Evolutionary conservation across 2,888 invertebrate species (phyloP), one percentile per base, ranked within the genome.

Genomic region (Cantharis lateralis): DNA sequence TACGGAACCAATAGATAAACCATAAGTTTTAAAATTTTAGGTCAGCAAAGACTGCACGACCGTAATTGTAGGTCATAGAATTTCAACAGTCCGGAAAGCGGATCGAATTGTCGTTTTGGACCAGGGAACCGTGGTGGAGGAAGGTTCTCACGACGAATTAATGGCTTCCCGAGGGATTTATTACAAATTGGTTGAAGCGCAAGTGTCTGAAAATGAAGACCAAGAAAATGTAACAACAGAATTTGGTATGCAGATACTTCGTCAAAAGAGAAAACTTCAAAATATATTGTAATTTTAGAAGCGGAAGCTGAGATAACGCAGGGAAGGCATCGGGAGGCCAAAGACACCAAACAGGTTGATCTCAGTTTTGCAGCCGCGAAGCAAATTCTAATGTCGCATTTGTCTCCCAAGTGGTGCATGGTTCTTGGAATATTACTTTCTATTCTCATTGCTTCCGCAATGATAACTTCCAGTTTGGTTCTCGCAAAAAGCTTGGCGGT

Each of bases 11-110:
- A 83, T 80, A 66, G 26, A 20, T 28, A 32, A 10, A n/a, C 5
- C 13, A 24, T 28, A 28, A 68, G 1, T 62, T 68, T 10, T 74
- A 28, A 13, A 32, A 63, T 81, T 84, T 83, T n/a, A 93, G 93
- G 93, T 93, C 3, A 92, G 93, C 83, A 89, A 92, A 88, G 94
- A 94, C 69, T 90, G 95, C 71, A 95, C 95, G 0, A 95, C 95
- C 0, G 90, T 95, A 11, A 93, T 95, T 18, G 93, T 95, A 11
- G 95, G 95, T 0, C 95, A 95, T 86, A 90, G 95, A 73, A 88
- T 95, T 24, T 91, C 94, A 0, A 95, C 95, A 0, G 94, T 95
- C 73, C 89, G 93, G 75, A 91, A 92, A 78, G 95, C 94, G 0
- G 93, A 94, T 84, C 89, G 92, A 80, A 95, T 95, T 82, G 91